Evolutionary conservation across 2,888 invertebrate species (phyloP), one percentile per base, ranked within the genome.

Genomic region (Autographa gamma): DNA sequence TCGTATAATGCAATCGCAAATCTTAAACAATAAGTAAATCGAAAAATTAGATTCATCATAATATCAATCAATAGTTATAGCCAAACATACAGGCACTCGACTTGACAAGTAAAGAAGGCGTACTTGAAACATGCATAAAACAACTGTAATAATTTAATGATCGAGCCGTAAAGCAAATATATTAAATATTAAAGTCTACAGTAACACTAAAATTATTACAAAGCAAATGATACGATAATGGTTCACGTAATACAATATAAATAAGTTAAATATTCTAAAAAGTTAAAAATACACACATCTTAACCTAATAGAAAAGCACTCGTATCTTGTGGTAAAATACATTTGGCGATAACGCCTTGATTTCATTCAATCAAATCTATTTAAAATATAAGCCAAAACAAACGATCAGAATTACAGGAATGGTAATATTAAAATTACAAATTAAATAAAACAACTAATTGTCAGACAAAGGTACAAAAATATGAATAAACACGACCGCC

Each of bases 181-280:
- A 95, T 95, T 95, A 93, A 94, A 93, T 93, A 93, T 94, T 93
- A 95, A 94, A 82, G 89, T 91, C 95, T 95, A 95, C 91, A 88
- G 88, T 94, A 93, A 94, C 88, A 91, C 95, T 95, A 95, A 89
- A 95, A 95, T 93, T 93, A 94, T 94, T 93, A 94, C 90, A 95
- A 95, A 95, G 94, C 92, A 95, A 95, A 93, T 92, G 90, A 92
- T 95, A 92, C 90, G 90, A 93, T 93, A 93, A 93, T 93, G 90
- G 89, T 93, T 93, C 94, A 94, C 93, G 92, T 93, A 95, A 95
- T 95, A 94, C 93, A 93, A 94, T 94, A 93, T 93, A 95, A 95
- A 95, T 95, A 95, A 95, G 95, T 95, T 95, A 95, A 95, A 95
- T 95, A 95, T 93, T 95, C 95, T 95, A 95, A 95, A 94, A 95